Evolutionary conservation across 1,140 invertebrate genomes (phyloP).

Genomic region (Hestina assimilis): DNA sequence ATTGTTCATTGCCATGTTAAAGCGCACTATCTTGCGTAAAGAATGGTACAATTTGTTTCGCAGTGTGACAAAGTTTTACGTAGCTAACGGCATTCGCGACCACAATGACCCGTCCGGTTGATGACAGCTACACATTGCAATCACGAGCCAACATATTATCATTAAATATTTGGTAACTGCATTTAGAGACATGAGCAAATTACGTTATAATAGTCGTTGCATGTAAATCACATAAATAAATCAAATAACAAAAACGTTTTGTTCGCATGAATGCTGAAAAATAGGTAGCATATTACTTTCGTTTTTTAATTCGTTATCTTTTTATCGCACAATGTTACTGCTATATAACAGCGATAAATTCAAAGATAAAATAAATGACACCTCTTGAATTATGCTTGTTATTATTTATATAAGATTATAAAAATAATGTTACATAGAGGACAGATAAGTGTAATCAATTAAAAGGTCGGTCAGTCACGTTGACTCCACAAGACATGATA

Average conservation of each 20-base stretch:
- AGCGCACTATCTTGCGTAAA: background rate
- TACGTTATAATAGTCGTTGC: no score
- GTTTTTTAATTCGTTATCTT: no score
- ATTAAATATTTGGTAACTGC: background rate
- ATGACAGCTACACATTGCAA: background rate
- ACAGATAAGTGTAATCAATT: background rate
- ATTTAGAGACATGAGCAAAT: background rate
- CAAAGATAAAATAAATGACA: background rate
- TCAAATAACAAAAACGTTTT: no score
- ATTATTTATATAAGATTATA: background rate
- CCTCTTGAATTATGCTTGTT: background rate
- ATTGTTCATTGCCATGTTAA: no score
- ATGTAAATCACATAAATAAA: no score
- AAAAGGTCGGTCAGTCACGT: background rate
- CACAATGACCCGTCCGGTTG: conserved; percentile 2
- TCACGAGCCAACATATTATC: background rate
- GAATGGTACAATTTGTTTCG: conserved; percentile 8
- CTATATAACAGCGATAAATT: background rate
- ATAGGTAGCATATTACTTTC: no score
- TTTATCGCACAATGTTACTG: no score
- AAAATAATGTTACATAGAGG: background rate
- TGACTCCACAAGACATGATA: background rate
- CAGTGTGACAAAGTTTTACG: conserved; percentile 1
- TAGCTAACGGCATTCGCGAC: conserved; percentile 6
- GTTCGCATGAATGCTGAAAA: no score